phyloP scores from a whole-genome alignment of 1,140 invertebrate genomes.

The Agraylea sexmaculata region DNA sequence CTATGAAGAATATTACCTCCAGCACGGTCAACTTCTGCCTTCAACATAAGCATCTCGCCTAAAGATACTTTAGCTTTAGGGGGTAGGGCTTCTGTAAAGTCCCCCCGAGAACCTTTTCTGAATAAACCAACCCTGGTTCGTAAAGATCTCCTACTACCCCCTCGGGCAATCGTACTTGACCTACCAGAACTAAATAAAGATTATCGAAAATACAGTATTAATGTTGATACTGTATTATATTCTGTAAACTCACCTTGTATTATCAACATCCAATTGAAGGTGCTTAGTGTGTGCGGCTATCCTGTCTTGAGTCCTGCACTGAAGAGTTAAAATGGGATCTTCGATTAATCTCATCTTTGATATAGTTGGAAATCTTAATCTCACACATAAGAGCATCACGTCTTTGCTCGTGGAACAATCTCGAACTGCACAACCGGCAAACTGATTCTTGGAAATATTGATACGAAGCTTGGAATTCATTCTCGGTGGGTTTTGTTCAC shows the following conservation, averaged over 20 bases:
- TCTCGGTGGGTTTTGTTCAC: constrained; percentile 11
- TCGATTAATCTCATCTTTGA: constrained; percentile 46
- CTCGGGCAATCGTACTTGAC: constrained; percentile 37
- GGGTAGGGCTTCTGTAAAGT: constrained; percentile 43
- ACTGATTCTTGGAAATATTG: constrained; percentile 16
- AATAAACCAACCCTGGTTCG: constrained; percentile 47
- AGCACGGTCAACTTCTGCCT: constrained; percentile 43
- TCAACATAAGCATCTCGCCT: constrained; percentile 53
- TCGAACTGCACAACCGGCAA: constrained; percentile 13
- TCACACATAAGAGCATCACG: constrained; percentile 37
- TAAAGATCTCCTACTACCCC: constrained; percentile 45
- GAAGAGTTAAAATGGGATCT: constrained; percentile 47
- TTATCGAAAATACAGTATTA: background rate
- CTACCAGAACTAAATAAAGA: constrained; percentile 27
- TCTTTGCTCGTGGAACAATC: constrained; percentile 15
- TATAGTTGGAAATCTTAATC: constrained; percentile 48
- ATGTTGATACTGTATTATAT: background rate
- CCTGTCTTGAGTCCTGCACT: constrained; percentile 49
- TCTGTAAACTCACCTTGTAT: constrained; percentile 28
- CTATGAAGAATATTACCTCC: constrained; percentile 40
- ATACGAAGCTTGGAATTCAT: constrained; percentile 15
- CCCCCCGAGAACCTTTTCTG: constrained; percentile 35
- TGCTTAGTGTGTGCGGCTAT: constrained; percentile 45
- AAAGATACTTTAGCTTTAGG: constrained; percentile 44
- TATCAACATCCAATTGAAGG: constrained; percentile 32